Evolutionary conservation across 2,888 invertebrate genomes (phyloP).

Genomic region (Lepidochrysops patricia): DNA sequence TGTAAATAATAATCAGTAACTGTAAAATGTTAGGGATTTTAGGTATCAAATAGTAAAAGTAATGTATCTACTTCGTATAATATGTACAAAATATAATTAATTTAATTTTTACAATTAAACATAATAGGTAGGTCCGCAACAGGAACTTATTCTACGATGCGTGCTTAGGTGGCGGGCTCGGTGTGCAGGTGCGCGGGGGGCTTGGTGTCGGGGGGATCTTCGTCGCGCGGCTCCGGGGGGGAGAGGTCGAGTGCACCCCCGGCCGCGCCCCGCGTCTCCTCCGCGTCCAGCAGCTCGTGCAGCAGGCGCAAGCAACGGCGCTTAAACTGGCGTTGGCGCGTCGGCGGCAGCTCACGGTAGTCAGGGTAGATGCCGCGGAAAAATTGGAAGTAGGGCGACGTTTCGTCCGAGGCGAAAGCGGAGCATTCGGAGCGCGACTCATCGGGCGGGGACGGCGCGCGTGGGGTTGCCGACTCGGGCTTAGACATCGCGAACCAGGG

Average conservation of each 20-base stretch:
- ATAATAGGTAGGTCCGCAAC: not conserved
- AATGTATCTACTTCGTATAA: no score
- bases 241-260: constrained; percentile 22
- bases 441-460: constrained; percentile 21
- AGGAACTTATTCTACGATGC: not conserved
- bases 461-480: constrained; percentile 19
- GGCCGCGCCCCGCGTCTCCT: constrained; percentile 29
- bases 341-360: constrained; percentile 44
- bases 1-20: no score
- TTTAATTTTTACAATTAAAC: not conserved
- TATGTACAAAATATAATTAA: not conserved
- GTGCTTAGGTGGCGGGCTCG: constrained; percentile 12
- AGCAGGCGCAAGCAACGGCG: constrained; percentile 48
- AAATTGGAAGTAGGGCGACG: constrained; percentile 57
- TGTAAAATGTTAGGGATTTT: no score
- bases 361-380: constrained; percentile 57
- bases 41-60: no score
- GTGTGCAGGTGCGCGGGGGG: constrained; percentile 16
- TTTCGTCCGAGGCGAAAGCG: constrained; percentile 49
- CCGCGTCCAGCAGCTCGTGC: constrained; percentile 52
- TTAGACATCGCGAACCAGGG: constrained; percentile 31
- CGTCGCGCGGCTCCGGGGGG: constrained; percentile 13
- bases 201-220: constrained; percentile 20
- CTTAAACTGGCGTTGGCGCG: constrained; percentile 46
- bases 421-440: constrained; percentile 39